Percentiles rank a stretch among this genome's conserved stretches.
These are phyloP conservation scores for Rhynchomys soricoides DNA, from an alignment of 2,113 vertebrate species.

Conservation along the genomic window DNA sequence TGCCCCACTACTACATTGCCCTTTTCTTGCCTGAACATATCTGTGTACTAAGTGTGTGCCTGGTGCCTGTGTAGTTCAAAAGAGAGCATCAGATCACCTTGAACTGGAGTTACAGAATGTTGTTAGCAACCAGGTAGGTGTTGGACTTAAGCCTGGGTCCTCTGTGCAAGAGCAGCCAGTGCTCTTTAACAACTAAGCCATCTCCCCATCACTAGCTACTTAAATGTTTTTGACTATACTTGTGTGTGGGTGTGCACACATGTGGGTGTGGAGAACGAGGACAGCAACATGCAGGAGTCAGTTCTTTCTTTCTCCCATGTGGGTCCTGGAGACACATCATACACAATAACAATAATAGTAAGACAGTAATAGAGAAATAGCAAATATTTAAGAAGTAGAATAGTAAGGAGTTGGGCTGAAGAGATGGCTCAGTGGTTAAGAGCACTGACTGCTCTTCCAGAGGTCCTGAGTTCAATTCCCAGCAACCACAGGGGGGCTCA, in stretches of 20 bases:
- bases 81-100: neutral
- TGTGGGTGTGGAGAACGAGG: neutral
- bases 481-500: too few relatives aligned
- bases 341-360: neutral
- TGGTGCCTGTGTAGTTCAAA: neutral
- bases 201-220: neutral
- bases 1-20: neutral
- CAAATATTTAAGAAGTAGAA: neutral
- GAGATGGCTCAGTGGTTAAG: too few relatives aligned
- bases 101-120: neutral
- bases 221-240: neutral
- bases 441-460: too few relatives aligned
- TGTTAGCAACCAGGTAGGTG: neutral
- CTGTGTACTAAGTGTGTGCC: neutral
- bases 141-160: neutral
- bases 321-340: neutral
- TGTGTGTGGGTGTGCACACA: neutral
- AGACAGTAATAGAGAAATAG: neutral
- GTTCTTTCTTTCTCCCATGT: neutral
- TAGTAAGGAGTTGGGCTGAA: neutral
- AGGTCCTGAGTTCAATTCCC: too few relatives aligned
- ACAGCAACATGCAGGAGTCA: fast-evolving
- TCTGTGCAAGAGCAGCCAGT: neutral
- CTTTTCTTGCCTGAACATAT: neutral
- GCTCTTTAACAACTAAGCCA: neutral